Base-by-base conservation (phyloP, 2,113 vertebrate species). In the Haemorhous mexicanus region DNA sequence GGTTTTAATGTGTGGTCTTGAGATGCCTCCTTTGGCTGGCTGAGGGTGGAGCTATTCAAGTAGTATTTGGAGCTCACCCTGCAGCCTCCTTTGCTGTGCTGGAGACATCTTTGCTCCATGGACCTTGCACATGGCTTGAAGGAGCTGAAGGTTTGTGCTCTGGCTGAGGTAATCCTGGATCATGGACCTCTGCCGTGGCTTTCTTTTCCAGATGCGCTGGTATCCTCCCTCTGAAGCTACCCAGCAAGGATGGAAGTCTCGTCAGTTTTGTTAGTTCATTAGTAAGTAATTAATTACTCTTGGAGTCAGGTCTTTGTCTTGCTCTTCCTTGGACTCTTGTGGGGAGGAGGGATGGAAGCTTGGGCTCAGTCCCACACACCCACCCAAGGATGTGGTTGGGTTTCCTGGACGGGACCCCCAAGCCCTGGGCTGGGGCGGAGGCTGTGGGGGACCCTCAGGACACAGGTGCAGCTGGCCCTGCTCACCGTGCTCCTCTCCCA, bases 171-270 rank as follows among this genome's bases (percentile, higher is more conserved):
- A 37, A 61, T 35, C 33, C 41, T 15, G 27, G 68, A 41, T 96
- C 91, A 77, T 0, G 13, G 61, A 93, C 59, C 64, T 82, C 67
- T 81, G 83, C 76, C 11, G 0, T 58, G 41, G 63, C 92, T 96
- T 96, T 98, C 74, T 98, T 82, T 97, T 98, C 93, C 97, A 99
- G 99, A 99, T 99, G 98, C 99, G 99, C 97, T 99, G 99, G 99
- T 99, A 99, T 95, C 99, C 99, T 79, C 98, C 99, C 80, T 99
- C 99, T 20, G 99, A 99, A 90, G 98, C 98, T 64, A 98, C 99
- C 88, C 99, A 99, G 97, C 99, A 99, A 97, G 99, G 99, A 98
- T 99, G 99, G 99, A 99, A 99, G 93, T 99, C 99, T 74, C 98
- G 99, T 93, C 99, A 99, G 97, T 99, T 99, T 98, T 99, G 99